A percentile compares a stretch with the other conserved stretches of the same genome.
These are phyloP conservation scores for Nemapogon koenigi DNA, from an alignment of 2,888 invertebrate species.

Conservation along the genomic window DNA sequence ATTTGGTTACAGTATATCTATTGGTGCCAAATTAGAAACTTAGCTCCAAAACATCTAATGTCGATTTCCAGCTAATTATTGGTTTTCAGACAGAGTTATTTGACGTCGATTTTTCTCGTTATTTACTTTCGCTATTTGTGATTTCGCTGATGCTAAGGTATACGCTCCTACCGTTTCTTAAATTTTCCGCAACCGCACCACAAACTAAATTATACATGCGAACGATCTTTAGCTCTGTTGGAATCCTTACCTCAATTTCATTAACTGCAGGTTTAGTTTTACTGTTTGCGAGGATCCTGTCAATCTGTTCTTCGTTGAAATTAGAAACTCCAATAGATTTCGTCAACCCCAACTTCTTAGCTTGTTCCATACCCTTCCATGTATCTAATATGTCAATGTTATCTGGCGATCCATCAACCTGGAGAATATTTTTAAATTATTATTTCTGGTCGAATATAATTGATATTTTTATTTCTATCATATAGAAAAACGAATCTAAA, in stretches of 20 bases:
- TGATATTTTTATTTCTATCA: neutral
- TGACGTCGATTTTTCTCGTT: no score
- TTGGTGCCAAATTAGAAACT: no score
- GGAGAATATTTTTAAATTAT: conserved; percentile 12
- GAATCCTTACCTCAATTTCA: conserved; percentile 59
- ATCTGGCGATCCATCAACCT: conserved; percentile 39
- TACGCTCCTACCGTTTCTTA: no score
- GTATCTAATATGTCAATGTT: conserved; percentile 76
- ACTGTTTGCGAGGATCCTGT: conserved; percentile 64
- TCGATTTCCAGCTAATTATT: no score
- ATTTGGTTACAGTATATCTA: no score
- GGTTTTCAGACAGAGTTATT: no score
- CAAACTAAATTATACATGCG: no score
- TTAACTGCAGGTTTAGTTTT: conserved; percentile 67
- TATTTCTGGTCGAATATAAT: neutral
- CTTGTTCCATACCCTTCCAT: conserved; percentile 78
- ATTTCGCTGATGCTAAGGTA: no score
- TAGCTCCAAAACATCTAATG: no score
- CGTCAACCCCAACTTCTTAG: conserved; percentile 65
- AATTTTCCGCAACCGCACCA: no score
- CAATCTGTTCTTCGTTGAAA: conserved; percentile 75
- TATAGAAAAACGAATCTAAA: neutral
- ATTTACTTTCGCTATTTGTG: no score
- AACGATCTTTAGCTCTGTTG: no score
- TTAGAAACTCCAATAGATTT: conserved; percentile 81